Conservation (phyloP, 2,797 vertebrate genomes). For the Darevskia nairensis region DNA sequence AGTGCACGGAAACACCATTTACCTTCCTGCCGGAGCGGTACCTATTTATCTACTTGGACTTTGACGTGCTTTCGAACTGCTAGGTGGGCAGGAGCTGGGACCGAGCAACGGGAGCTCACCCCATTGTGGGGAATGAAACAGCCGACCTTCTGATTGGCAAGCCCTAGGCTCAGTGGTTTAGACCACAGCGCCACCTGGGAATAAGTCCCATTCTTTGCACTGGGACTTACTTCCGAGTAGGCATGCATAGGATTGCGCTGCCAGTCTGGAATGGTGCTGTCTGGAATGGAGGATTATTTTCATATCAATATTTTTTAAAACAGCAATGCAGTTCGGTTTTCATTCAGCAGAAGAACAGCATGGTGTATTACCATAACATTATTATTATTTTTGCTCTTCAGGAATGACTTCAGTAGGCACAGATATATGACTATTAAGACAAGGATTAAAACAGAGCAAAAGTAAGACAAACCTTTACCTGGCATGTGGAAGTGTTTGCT, state of each 20-base stretch:
- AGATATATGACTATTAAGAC: not conserved
- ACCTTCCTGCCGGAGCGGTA: too few relatives aligned
- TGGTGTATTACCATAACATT: not conserved
- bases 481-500: slow-evolving; percentile 83
- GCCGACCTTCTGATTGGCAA: too few relatives aligned
- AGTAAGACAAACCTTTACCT: slow-evolving; percentile 76
- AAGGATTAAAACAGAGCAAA: not conserved
- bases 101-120: too few relatives aligned
- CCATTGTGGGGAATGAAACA: too few relatives aligned
- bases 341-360: not conserved
- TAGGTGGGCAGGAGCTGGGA: too few relatives aligned
- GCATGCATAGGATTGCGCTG: too few relatives aligned
- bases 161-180: too few relatives aligned
- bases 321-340: not conserved
- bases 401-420: not conserved
- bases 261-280: not conserved
- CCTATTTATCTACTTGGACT: too few relatives aligned
- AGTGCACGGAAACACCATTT: too few relatives aligned
- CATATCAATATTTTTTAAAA: not conserved
- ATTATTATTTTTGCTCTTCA: not conserved
- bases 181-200: too few relatives aligned
- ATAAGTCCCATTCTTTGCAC: not conserved
- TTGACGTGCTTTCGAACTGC: too few relatives aligned
- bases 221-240: not conserved
- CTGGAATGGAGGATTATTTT: not conserved